Evolutionary conservation across 2,113 vertebrate genomes (phyloP).

Genomic region (Pavo muticus): DNA sequence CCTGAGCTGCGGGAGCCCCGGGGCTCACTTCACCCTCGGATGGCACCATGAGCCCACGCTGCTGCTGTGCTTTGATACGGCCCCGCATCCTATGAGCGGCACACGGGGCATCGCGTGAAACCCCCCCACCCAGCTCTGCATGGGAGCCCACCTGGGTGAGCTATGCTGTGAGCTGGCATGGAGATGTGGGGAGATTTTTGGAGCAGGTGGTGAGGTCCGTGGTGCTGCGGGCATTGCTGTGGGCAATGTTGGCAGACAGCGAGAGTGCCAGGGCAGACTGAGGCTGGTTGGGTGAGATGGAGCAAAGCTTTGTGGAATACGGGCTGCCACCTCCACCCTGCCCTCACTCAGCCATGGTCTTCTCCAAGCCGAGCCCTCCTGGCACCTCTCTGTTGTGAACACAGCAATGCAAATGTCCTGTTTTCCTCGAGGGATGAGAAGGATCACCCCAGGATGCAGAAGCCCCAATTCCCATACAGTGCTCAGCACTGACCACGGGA

Average conservation of each 20-base stretch:
- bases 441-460: background rate
- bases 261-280: rapidly evolving
- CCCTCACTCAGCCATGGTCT: background rate
- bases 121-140: background rate
- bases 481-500: rapidly evolving
- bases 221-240: background rate
- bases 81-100: background rate
- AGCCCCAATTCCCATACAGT: rapidly evolving
- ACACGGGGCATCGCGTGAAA: background rate
- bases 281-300: background rate
- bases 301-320: background rate
- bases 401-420: background rate
- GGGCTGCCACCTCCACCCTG: background rate
- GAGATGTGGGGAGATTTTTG: rapidly evolving
- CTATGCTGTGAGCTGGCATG: background rate
- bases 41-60: background rate
- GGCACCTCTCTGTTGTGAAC: background rate
- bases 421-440: background rate
- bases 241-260: background rate
- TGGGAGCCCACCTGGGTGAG: rapidly evolving
- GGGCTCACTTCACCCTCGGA: background rate
- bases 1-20: background rate
- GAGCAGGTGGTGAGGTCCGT: background rate
- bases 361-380: background rate
- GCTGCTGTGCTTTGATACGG: background rate